Base-by-base conservation (phyloP, 2,797 vertebrate genomes). In the Trichosurus vulpecula region DNA sequence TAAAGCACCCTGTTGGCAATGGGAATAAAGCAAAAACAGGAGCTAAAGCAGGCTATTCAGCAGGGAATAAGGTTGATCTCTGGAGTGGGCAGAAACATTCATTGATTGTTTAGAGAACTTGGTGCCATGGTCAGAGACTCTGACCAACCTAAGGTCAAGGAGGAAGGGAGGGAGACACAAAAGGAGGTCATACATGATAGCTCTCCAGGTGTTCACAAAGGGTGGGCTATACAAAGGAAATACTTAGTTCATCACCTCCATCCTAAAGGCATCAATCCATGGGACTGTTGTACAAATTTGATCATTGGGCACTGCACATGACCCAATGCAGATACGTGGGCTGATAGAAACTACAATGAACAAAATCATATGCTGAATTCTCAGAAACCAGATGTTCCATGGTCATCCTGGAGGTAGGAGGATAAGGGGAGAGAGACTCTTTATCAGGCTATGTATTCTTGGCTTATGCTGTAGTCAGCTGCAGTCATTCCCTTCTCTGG, bases 41-140 rank as follows among this genome's bases (percentile, higher is more conserved):
- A 93, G 96, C 97, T 98, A 96, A 98, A 98, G 97, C 97, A 96
- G 97, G 94, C 95, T 66, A 52, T 54, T 98, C 97, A 98, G 97
- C 54, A 5, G 94, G 92, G 95, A 87, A 92, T 90, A 94, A 96
- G 81, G 95, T 90, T 54, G 92, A 93, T 53, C 92, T 93, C 54
- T 92, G 90, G 94, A 94, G 30, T 52, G 52, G 16, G 61, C 66
- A 87, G 94, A 95, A 94, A 52, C 53, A 35, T 96, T 92, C 2
- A 29, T 55, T 54, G 52, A 47, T 31, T 87, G 74, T 3, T 51
- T 87, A 47, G 74, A 81, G n/a, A 47, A 81, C 19, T 81, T 81
- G 66, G n/a, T 81, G 41, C 41, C 41, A 87, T 87, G 35, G 13
- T 90, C 52, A 52, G 93, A 57, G 29, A 61, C 41, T 51, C 55